These are phyloP conservation scores for Chrysodeixis includens DNA, from an alignment of 2,888 invertebrate species.

Conservation along the genomic window DNA sequence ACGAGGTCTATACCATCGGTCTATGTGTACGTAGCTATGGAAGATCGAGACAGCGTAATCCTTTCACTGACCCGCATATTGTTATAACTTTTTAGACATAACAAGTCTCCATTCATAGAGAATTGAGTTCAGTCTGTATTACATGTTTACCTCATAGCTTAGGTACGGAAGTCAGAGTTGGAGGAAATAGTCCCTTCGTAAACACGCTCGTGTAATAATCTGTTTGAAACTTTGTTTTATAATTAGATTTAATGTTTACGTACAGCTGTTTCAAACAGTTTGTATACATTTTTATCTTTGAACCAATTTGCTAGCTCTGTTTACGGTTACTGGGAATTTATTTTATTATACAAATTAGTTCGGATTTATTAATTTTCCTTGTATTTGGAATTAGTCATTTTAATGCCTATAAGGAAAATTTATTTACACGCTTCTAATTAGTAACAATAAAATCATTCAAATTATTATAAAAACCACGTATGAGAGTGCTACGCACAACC, in stretches of 20 bases:
- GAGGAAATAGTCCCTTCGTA: neutral
- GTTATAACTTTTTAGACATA: conserved; percentile 19
- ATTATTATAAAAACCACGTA: too few relatives aligned
- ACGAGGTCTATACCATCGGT: conserved; percentile 1
- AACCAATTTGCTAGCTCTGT: neutral
- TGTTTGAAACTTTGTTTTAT: neutral
- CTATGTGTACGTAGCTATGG: conserved; percentile 1
- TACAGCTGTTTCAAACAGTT: conserved; percentile 4
- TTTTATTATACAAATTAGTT: neutral
- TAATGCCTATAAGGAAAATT: neutral
- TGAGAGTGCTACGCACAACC: too few relatives aligned
- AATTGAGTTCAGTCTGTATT: neutral
- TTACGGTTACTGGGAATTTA: neutral
- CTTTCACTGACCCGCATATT: conserved; percentile 25
- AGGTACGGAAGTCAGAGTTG: neutral
- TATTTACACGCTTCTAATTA: neutral
- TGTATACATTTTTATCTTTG: neutral
- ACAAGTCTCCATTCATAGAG: conserved; percentile 9
- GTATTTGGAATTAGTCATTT: neutral
- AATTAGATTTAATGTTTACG: neutral
- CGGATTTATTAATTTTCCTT: neutral
- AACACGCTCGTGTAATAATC: neutral
- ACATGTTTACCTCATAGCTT: conserved; percentile 11
- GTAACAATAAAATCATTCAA: neutral
- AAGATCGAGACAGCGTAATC: conserved; percentile 13